These are phyloP conservation scores for Apis mellifera DNA, from an alignment of 1,140 invertebrate genomes.

Conservation along the genomic window DNA sequence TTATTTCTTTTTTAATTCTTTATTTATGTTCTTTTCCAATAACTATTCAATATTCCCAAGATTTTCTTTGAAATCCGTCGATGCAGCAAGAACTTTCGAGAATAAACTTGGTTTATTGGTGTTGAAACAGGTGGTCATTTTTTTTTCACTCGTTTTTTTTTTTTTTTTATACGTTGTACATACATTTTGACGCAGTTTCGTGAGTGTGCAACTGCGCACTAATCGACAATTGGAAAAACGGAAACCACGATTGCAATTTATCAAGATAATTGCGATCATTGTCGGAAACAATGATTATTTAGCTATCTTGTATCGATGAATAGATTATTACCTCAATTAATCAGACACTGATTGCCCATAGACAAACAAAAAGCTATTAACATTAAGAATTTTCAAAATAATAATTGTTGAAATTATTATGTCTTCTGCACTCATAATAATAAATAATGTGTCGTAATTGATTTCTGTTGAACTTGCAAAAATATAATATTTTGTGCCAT, in stretches of 20 bases:
- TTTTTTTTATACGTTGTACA: neutral
- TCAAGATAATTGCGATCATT: neutral
- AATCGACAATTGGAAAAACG: neutral
- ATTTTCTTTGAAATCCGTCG: neutral
- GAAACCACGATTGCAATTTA: neutral
- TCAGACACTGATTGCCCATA: too few relatives aligned
- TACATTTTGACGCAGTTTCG: neutral
- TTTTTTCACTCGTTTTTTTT: neutral
- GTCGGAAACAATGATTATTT: neutral
- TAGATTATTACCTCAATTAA: neutral
- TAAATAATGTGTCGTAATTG: neutral
- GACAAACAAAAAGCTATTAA: neutral
- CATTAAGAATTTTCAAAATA: neutral
- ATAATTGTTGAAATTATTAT: neutral
- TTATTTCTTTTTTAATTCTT: neutral
- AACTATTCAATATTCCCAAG: neutral
- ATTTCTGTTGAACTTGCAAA: neutral
- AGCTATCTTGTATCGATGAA: neutral
- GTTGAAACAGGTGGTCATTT: neutral
- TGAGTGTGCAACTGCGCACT: neutral
- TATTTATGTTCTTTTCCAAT: neutral
- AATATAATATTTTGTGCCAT: neutral
- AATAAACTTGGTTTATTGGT: too few relatives aligned
- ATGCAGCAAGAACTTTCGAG: neutral
- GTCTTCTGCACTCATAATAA: neutral